Evolutionary conservation across 2,888 invertebrate species (phyloP), one percentile per base, ranked within the genome.

Genomic region (Trilocha varians): DNA sequence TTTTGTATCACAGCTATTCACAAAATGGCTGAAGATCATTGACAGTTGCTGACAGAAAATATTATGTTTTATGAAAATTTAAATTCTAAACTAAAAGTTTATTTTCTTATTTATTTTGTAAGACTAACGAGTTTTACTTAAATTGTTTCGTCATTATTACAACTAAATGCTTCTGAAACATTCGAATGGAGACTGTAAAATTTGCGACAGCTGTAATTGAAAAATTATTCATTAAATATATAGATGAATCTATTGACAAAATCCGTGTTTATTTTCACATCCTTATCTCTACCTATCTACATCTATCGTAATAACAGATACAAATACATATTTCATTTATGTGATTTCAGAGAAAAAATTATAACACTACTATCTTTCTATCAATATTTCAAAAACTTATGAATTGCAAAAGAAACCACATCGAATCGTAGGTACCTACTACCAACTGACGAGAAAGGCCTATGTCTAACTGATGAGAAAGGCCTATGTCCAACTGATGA

Each of bases 241-340:
- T 84, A 84, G 83, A 85, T 84, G 83, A 85, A 84, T 83, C 83
- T 85, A 85, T 85, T 85, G 83, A 85, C 71, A 76, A 75, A 71
- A 75, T 63, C 53, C 47, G 60, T 51, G 49, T 59, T 70, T 68
- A 70, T 73, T 77, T 77, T 55, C n/a, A n/a, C n/a, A n/a, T 25
- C 18, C 11, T 25, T 25, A 25, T 25, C 3, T n/a, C n/a, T n/a
- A n/a, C n/a, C n/a, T n/a, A n/a, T n/a, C n/a, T n/a, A n/a, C n/a
- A n/a, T n/a, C n/a, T n/a, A n/a, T n/a, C n/a, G n/a, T n/a, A n/a
- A n/a, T n/a, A n/a, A n/a, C n/a, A n/a, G n/a, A n/a, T n/a, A n/a
- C n/a, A n/a, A n/a, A n/a, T n/a, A n/a, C n/a, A n/a, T n/a, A n/a
- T n/a, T n/a, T n/a, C n/a, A n/a, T n/a, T n/a, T n/a, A n/a, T n/a